phyloP scores from a whole-genome alignment of 2,888 invertebrate species.

The Invenusta paracnida region DNA sequence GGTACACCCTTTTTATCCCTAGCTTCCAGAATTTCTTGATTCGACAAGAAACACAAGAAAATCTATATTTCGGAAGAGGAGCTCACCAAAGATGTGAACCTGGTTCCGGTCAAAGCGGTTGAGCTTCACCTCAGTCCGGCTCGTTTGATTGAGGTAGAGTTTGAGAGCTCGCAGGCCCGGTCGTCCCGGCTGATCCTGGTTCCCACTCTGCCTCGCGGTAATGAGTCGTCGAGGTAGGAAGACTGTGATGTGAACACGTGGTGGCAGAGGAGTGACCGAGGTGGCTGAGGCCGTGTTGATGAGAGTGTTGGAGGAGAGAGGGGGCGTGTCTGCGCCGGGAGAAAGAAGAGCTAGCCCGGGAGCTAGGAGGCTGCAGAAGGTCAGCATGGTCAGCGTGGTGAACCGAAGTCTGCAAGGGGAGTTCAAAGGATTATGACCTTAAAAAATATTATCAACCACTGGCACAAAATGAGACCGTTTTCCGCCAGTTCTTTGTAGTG shows the following conservation, averaged over 20 bases:
- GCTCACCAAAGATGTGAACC: conserved; percentile 32
- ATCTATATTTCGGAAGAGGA: background rate
- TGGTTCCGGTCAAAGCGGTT: background rate
- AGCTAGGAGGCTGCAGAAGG: background rate
- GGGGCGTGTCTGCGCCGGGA: no score
- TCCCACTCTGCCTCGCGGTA: background rate
- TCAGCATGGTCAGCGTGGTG: background rate
- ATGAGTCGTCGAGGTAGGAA: conserved; percentile 31
- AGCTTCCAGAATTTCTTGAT: no score
- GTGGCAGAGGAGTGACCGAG: background rate
- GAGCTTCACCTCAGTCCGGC: conserved; percentile 10
- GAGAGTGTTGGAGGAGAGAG: no score
- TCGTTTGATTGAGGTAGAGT: conserved; percentile 29
- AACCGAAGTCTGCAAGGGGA: conserved; percentile 31
- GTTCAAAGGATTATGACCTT: no score
- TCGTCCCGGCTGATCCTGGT: background rate
- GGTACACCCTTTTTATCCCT: no score
- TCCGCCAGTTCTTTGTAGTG: no score
- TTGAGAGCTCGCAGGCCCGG: background rate
- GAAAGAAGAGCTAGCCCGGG: background rate
- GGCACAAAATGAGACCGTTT: no score
- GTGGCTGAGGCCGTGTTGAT: no score
- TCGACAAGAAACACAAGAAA: no score
- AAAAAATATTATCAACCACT: no score
- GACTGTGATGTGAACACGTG: background rate